Base-by-base conservation (phyloP, 2,888 invertebrate species). In the Cryptus viduatorius region DNA sequence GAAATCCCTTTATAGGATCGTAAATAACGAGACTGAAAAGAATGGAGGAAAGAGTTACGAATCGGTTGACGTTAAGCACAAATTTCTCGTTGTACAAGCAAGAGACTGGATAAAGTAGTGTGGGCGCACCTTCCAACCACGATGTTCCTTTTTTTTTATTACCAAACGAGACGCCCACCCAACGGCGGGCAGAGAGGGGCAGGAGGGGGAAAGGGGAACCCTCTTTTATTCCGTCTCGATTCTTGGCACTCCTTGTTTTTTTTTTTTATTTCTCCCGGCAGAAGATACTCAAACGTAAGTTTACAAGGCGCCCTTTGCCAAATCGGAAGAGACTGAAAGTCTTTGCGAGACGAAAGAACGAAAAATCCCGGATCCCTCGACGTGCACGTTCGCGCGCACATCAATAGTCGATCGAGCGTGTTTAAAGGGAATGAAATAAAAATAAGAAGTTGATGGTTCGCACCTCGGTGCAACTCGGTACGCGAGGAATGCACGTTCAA, bases 341-440 rank as follows among this genome's bases (percentile, higher is more conserved):
- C 16, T 53, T 56, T 10, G 46, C 61, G 24, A 5, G 14, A 10
- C 37, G 64, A 31, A 10, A 12, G 46, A 14, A 59, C 59, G 76
- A 72, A 80, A 79, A 84, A 84, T 81, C 69, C 44, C 42, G 72
- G 48, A 24, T 24, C 24, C 24, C 24, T 24, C 24, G 24, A 24
- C 68, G 73, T 24, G 24, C 24, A 24, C 24, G 53, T 53, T 82
- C 4, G 48, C 44, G 31, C 48, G 12, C 16, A 46, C 64, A 71
- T 82, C 76, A 48, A 80, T 83, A 80, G 59, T 75, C 78, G 73
- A 84, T 78, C 72, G 69, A 75, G 78, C 68, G 78, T 75, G 84
- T 84, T 84, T 75, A 81, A 79, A 78, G 69, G 69, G 75, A 84
- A 78, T 71, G 84, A 84, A 84, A 84, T 69, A 78, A 81, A 79